Conservation (phyloP, 2,888 invertebrate species). For the Tipula unca region DNA sequence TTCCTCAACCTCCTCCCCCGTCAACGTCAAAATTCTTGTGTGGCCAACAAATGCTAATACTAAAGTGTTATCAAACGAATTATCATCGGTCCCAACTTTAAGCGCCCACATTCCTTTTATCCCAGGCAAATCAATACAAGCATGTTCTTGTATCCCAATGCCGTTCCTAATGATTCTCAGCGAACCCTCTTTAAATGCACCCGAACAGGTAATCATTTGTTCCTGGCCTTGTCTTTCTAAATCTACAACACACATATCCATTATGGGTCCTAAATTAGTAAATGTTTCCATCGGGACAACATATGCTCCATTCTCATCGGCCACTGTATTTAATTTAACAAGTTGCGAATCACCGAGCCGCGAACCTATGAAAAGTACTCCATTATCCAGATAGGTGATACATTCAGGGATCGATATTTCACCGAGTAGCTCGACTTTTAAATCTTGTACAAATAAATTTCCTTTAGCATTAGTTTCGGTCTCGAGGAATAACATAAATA, state of each 20-base stretch:
- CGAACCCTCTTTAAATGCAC: slow-evolving; percentile 95
- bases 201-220: slow-evolving; percentile 96
- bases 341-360: slow-evolving; percentile 94
- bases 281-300: slow-evolving; percentile 93
- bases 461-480: slow-evolving; percentile 72
- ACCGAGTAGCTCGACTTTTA: slow-evolving; percentile 76
- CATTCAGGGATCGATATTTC: slow-evolving; percentile 94
- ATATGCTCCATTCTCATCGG: slow-evolving; percentile 81
- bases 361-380: slow-evolving; percentile 93
- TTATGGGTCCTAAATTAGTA: slow-evolving; percentile 94
- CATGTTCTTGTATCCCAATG: slow-evolving; percentile 97
- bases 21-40: slow-evolving; percentile 80
- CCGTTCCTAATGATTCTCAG: slow-evolving; percentile 87
- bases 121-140: slow-evolving; percentile 91
- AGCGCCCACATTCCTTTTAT: slow-evolving; percentile 98
- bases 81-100: slow-evolving; percentile 55
- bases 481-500: slow-evolving; percentile 93
- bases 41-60: slow-evolving; percentile 96
- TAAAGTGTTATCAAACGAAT: slow-evolving; percentile 72
- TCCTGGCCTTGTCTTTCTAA: slow-evolving; percentile 95
- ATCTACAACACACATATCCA: slow-evolving; percentile 97
- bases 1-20: slow-evolving; percentile 96
- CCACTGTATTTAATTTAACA: slow-evolving; percentile 74
- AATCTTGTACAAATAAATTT: slow-evolving; percentile 69
- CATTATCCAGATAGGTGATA: slow-evolving; percentile 96